Percentiles rank a stretch among this genome's conserved stretches.
phyloP scores from a whole-genome alignment of 64 coral and sea anemone species.

The Trachythela sp. region DNA sequence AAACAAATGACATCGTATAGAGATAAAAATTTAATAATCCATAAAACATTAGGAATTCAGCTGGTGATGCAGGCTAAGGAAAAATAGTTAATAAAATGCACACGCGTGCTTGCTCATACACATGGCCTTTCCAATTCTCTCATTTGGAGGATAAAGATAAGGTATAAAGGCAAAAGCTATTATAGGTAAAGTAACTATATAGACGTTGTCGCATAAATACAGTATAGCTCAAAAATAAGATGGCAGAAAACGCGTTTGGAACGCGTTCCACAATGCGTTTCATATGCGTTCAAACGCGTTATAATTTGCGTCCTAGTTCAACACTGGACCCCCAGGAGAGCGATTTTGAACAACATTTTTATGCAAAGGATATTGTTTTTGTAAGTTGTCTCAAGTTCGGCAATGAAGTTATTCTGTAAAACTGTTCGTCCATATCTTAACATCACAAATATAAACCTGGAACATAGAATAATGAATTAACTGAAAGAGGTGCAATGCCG shows the following conservation, averaged over 20 bases:
- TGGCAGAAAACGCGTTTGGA: too few species aligned
- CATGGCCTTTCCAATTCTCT: too few species aligned
- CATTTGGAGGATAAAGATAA: too few species aligned
- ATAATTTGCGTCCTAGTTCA: too few species aligned
- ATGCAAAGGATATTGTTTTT: constrained; percentile 92
- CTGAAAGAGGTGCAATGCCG: too few species aligned
- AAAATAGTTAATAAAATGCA: not conserved
- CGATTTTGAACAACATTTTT: not conserved
- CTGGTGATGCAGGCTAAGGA: constrained; percentile 70
- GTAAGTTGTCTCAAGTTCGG: constrained; percentile 90
- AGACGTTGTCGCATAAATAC: too few species aligned
- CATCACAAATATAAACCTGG: constrained; percentile 58
- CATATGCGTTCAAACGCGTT: too few species aligned
- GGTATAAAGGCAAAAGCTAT: too few species aligned
- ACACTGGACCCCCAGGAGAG: too few species aligned
- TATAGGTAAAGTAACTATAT: too few species aligned
- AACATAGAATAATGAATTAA: not conserved
- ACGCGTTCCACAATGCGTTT: too few species aligned
- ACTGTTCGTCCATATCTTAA: constrained; percentile 65
- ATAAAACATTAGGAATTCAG: constrained; percentile 91
- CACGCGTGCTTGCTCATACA: not conserved
- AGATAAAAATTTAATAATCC: constrained; percentile 89
- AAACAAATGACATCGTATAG: constrained; percentile 93
- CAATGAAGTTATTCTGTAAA: constrained; percentile 92
- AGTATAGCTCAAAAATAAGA: too few species aligned